Base-by-base conservation (phyloP, 2,888 invertebrate genomes). In the Dilophus febrilis region DNA sequence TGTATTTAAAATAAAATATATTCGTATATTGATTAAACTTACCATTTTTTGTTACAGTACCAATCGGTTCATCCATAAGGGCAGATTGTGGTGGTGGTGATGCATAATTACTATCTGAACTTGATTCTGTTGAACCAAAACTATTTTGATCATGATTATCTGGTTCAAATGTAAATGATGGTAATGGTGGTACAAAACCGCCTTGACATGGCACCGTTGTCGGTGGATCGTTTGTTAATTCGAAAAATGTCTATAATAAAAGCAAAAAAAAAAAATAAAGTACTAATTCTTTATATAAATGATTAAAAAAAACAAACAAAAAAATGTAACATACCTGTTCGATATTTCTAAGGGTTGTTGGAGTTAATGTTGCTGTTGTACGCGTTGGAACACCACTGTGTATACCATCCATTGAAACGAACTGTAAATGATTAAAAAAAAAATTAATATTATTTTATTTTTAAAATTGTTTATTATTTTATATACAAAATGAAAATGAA, bases 331-430 rank as follows among this genome's bases (percentile, higher is more conserved):
- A 36, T 40, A 46, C 46, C 46, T 91, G 88, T 66, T 92, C 90
- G 64, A 92, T 86, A 67, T 76, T 80, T 54, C 87, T 77, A 58
- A 92, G 67, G 51, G 90, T 91, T 35, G 92, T 92, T 46, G 92
- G 92, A 49, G 94, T 94, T 53, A 94, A 70, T 56, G 88, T 91
- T 48, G 91, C 82, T 56, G 92, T 91, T 48, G 91, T 92, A 61
- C 84, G 75, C 44, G 91, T 90, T 40, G 88, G 88, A 54, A 90
- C 86, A 56, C 86, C 86, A 60, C 82, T 83, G 64, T 83, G 83
- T 61, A 84, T 70, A 55, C 84, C 83, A 68, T 86, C 85, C 62
- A 84, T 69, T 60, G 81, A 75, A 52, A 79, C 77, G 70, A 83
- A 76, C 85, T 86, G 72, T 12, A 73, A 76, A 50, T 48, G n/a